A percentile compares a stretch with the other conserved stretches of the same genome.
phyloP scores from a whole-genome alignment of 1,140 invertebrate species.

The Drosophila melanogaster region Release_6_plus_ISO1_MT NT_037436.4:18809501-18810000 shows the following conservation, averaged over 20 bases:
- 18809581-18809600: no score
- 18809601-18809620: no score
- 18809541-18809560: background rate
- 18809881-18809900: conserved; percentile 33
- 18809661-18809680: background rate
- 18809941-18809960: conserved; percentile 23
- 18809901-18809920: conserved; percentile 48
- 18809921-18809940: conserved; percentile 28
- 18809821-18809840: conserved; percentile 20
- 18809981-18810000: conserved; percentile 6
- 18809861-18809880: conserved; percentile 17
- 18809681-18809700: background rate
- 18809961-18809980: conserved; percentile 1
- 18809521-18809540: background rate
- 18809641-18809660: no score
- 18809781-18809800: background rate
- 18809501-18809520: background rate
- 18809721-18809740: no score
- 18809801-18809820: background rate
- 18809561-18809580: background rate
- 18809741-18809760: no score
- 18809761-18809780: background rate
- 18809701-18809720: background rate
- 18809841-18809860: background rate
- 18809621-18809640: no score